A percentile compares a stretch with the other conserved stretches of the same genome.
Conservation (phyloP, 2,888 invertebrate genomes). For the Hydrotaea cyrtoneurina region DNA sequence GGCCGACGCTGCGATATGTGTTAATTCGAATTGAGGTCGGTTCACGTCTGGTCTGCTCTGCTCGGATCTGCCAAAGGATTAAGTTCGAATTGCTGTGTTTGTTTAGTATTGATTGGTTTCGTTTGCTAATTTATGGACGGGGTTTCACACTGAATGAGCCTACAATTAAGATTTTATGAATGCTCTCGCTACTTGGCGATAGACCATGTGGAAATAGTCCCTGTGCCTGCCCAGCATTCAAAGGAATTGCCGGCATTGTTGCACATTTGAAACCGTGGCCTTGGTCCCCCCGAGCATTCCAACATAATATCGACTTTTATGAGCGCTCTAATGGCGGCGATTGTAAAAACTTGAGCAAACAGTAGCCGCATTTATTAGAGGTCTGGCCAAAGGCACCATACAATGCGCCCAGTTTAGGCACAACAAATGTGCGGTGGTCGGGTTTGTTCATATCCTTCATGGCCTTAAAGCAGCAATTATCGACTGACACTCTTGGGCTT, state of each 20-base stretch:
- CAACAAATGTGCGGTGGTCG: not conserved
- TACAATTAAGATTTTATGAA: slow-evolving; percentile 55
- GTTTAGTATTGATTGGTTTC: slow-evolving; percentile 51
- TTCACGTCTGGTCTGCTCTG: too few species aligned
- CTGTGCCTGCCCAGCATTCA: not conserved
- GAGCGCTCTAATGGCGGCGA: slow-evolving; percentile 36
- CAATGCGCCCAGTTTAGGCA: not conserved
- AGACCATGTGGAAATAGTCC: not conserved
- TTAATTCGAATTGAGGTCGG: slow-evolving; percentile 16
- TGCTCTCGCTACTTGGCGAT: slow-evolving; percentile 35
- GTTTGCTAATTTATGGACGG: slow-evolving; percentile 38
- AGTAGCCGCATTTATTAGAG: slow-evolving; percentile 48
- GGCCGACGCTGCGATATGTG: slow-evolving; percentile 30
- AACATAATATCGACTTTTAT: too few species aligned
- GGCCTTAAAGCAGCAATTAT: not conserved
- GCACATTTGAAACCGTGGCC: slow-evolving; percentile 32
- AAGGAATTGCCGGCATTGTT: slow-evolving; percentile 31
- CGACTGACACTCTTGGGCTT: not conserved
- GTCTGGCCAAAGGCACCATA: slow-evolving; percentile 7
- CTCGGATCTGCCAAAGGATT: slow-evolving; percentile 38
- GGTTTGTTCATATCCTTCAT: not conserved
- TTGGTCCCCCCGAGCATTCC: not conserved
- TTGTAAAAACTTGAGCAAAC: slow-evolving; percentile 57
- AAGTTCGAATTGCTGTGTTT: slow-evolving; percentile 31
- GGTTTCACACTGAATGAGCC: slow-evolving; percentile 42